Percentiles rank a stretch among this genome's conserved stretches.
phyloP scores from a whole-genome alignment of 2,113 vertebrate genomes.

The Phoxinus phoxinus region DNA sequence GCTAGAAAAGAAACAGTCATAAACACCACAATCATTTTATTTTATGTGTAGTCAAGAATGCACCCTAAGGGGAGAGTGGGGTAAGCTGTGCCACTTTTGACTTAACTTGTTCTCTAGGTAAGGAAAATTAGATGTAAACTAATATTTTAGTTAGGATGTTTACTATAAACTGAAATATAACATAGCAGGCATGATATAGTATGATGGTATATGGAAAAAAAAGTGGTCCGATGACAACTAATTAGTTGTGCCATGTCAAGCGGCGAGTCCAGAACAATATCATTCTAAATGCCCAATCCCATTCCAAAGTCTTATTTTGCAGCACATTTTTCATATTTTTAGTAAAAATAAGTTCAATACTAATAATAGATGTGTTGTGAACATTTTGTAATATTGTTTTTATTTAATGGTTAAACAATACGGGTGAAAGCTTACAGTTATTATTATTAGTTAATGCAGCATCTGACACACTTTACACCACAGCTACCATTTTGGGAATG shows the following conservation, averaged over 20 bases:
- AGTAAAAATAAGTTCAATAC: not conserved
- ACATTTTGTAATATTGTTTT: not conserved
- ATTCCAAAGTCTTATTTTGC: not conserved
- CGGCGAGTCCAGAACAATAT: not conserved
- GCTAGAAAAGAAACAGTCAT: constrained; percentile 67
- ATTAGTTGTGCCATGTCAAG: not conserved
- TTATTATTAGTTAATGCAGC: not conserved
- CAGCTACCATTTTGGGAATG: not conserved
- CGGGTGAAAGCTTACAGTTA: not conserved
- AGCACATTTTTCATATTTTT: not conserved
- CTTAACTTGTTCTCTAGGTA: not conserved
- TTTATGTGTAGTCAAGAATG: not conserved
- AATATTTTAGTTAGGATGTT: not conserved
- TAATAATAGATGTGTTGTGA: not conserved
- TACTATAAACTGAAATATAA: not conserved
- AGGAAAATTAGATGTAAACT: not conserved
- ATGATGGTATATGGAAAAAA: too few species aligned
- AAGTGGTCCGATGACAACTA: too few species aligned
- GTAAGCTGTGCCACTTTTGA: not conserved
- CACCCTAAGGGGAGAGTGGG: not conserved
- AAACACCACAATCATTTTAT: not conserved
- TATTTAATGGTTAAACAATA: not conserved
- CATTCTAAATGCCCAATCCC: not conserved
- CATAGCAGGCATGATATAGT: not conserved
- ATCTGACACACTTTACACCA: not conserved